These are phyloP conservation scores for Cryptophagus acutangulus DNA, from an alignment of 2,888 invertebrate species.

Conservation along the genomic window DNA sequence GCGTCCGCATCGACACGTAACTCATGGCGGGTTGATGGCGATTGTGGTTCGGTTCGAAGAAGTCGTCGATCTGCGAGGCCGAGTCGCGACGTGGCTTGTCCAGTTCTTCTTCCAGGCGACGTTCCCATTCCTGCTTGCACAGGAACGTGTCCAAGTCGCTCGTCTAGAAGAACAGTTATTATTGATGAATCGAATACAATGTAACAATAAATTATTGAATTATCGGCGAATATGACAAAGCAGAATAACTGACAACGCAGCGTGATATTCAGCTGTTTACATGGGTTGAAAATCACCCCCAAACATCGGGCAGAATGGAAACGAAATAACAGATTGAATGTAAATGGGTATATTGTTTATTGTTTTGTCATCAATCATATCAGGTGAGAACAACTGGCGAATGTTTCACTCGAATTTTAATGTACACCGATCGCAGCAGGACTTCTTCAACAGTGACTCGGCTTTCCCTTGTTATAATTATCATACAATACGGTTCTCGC, in stretches of 20 bases:
- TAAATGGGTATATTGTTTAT: no score
- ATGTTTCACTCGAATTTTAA: constrained; percentile 19
- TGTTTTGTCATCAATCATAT: constrained; percentile 29
- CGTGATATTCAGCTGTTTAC: no score
- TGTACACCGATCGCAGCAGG: constrained; percentile 28
- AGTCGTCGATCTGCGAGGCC: constrained; percentile 61
- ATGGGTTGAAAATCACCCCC: no score
- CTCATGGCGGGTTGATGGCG: constrained; percentile 45
- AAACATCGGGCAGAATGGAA: no score
- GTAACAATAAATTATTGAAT: constrained; percentile 3
- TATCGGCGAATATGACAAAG: neutral
- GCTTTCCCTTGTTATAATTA: constrained; percentile 43
- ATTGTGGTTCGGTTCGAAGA: constrained; percentile 54
- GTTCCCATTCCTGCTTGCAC: constrained; percentile 69
- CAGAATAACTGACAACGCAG: no score
- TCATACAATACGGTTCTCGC: constrained; percentile 42
- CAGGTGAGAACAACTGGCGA: constrained; percentile 35
- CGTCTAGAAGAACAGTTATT: constrained; percentile 54
- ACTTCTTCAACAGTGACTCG: constrained; percentile 21
- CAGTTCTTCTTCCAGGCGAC: constrained; percentile 59
- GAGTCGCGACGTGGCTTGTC: constrained; percentile 57
- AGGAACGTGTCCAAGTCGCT: constrained; percentile 76
- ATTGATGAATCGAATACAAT: neutral
- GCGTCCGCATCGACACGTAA: constrained; percentile 53
- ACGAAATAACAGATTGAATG: neutral